Conservation (phyloP, 2,888 invertebrate species). For the Mythimna pallens region DNA sequence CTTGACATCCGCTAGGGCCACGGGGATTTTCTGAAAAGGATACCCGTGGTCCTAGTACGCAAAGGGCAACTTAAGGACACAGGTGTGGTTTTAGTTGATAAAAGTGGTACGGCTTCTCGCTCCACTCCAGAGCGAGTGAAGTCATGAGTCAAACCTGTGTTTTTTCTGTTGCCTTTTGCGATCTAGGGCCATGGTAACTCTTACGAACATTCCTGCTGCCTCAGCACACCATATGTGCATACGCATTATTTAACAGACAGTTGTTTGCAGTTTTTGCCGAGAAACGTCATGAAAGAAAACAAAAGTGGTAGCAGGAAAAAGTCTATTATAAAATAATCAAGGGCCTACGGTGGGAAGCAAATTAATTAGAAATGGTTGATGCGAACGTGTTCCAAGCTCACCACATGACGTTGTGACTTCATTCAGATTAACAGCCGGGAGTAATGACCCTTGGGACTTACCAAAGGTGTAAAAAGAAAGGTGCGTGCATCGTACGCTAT, state of each 20-base stretch:
- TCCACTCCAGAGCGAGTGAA: too few species aligned
- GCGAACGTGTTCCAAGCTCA: constrained; percentile 1
- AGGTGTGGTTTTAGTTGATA: too few species aligned
- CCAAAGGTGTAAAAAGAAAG: neutral
- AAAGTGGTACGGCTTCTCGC: too few species aligned
- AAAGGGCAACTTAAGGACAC: too few species aligned
- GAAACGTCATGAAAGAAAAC: constrained; percentile 14
- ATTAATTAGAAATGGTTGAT: constrained; percentile 18
- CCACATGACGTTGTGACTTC: constrained; percentile 10
- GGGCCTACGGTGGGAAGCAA: constrained; percentile 10
- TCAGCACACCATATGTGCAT: constrained; percentile 8
- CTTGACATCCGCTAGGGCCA: too few species aligned
- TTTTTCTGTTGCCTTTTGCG: too few species aligned
- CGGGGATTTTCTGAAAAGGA: too few species aligned
- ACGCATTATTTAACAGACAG: constrained; percentile 48
- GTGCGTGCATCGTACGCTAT: neutral
- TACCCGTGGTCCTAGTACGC: too few species aligned
- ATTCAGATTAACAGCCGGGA: neutral
- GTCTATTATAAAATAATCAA: constrained; percentile 29
- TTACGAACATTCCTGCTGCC: too few species aligned
- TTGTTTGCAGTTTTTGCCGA: constrained; percentile 11
- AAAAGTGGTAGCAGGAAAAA: constrained; percentile 16
- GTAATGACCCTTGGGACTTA: neutral
- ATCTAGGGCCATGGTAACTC: too few species aligned
- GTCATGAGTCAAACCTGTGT: too few species aligned